Base-by-base conservation (phyloP, 2,113 vertebrate genomes). In the Narcine bancroftii region DNA sequence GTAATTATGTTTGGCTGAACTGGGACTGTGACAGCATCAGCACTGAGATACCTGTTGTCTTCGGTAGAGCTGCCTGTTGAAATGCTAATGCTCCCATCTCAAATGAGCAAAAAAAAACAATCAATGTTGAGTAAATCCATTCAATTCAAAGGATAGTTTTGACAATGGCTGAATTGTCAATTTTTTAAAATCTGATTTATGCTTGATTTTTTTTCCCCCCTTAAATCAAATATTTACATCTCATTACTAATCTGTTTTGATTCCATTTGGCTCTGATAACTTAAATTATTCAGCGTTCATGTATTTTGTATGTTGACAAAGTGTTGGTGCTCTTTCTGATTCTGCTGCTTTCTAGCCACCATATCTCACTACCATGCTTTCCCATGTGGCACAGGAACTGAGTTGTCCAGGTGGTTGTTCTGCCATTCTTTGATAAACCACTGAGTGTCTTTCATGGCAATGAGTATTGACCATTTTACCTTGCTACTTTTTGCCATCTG, bases 161-260 rank as follows among this genome's bases (percentile, higher is more conserved):
- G 81, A 87, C 53, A n/a, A 87, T 83, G 36, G 15, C 75, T 76
- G 79, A 83, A 60, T 60, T 87, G 53, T 60, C 53, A 60, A 36
- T 87, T 87, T 19, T 63, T 87, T 87, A 53, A n/a, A n/a, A 87
- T 87, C 53, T 87, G 53, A 87, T 56, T 36, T 87, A 53, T 63
- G 60, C 33, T 15, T 36, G 81, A 87, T 63, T 60, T 4, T 60
- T 21, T 21, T 15, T 15, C 60, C 60, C 4, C 19, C 17, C 19
- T 60, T 63, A n/a, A 87, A 87, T 87, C 81, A 63, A 60, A n/a
- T 53, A 63, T 87, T 87, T n/a, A 60, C 81, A 83, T 53, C n/a
- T n/a, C 21, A n/a, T 60, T 19, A 87, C 81, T 87, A 87, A 60
- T 6, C 1, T 60, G 53, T 63, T 60, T 87, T 87, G 81, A 87